These are phyloP conservation scores for Brachyhypopomus occidentalis DNA, from an alignment of 2,113 vertebrate species.

Conservation along the genomic window DNA sequence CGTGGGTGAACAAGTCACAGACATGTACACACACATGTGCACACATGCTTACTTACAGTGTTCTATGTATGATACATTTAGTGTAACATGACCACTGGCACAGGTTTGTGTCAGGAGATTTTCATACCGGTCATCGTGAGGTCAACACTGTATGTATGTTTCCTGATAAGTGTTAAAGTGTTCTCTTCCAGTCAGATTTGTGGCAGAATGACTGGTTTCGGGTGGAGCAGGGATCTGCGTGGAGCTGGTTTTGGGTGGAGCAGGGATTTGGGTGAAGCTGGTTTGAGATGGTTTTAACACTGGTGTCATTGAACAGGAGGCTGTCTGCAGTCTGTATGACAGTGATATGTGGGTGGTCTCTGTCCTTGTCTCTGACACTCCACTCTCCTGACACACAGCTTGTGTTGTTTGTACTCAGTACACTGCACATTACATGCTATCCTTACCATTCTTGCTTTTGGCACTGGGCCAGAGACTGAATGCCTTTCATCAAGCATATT, in stretches of 20 bases:
- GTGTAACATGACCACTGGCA: neutral
- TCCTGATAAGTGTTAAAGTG: neutral
- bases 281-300: slow-evolving; percentile 1
- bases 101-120: neutral
- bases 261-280: slow-evolving; percentile 11
- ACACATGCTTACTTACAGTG: neutral
- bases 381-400: neutral
- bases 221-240: neutral
- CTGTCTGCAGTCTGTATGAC: slow-evolving; percentile 1
- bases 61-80: neutral
- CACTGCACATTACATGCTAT: neutral
- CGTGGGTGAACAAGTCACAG: neutral
- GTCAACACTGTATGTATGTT: slow-evolving; percentile 23
- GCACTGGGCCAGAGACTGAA: neutral
- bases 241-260: slow-evolving; percentile 28
- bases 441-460: neutral
- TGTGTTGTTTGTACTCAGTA: neutral
- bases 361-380: slow-evolving; percentile 9
- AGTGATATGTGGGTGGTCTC: neutral
- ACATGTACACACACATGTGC: neutral
- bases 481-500: neutral
- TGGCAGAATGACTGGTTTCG: too few relatives aligned
- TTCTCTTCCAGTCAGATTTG: neutral
- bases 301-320: neutral
- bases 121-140: neutral